Conservation (phyloP, 2,113 vertebrate genomes). For the Aleadryas rufinucha region DNA sequence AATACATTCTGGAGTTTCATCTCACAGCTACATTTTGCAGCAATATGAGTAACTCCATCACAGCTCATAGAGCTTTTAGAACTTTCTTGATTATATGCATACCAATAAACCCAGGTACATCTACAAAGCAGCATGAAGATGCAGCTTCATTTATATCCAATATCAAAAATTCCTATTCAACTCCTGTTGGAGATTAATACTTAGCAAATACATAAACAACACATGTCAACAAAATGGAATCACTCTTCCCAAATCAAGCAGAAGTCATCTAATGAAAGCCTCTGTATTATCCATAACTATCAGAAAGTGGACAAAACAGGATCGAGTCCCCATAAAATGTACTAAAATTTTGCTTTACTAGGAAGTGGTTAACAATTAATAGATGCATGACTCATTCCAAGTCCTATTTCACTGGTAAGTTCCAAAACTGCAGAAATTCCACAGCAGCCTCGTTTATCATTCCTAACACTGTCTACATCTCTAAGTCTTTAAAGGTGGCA, state of each 20-base stretch:
- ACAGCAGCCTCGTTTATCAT: not conserved
- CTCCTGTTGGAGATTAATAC: not conserved
- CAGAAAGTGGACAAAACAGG: not conserved
- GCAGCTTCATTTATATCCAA: not conserved
- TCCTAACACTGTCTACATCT: not conserved
- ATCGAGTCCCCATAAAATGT: rapidly evolving
- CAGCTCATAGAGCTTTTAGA: not conserved
- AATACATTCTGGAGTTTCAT: not conserved
- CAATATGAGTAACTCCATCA: not conserved
- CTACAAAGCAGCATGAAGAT: not conserved
- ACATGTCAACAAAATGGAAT: not conserved
- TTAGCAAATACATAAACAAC: not conserved
- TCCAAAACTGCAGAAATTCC: not conserved
- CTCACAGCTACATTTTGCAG: not conserved
- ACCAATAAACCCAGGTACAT: not conserved
- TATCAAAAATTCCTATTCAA: not conserved
- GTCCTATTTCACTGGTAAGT: not conserved
- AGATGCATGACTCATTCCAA: not conserved
- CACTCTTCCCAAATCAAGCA: not conserved
- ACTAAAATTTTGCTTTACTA: not conserved
- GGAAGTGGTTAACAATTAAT: not conserved
- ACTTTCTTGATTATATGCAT: not conserved
- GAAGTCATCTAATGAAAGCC: not conserved
- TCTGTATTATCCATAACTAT: not conserved
- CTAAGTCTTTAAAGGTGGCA: not conserved